Evolutionary conservation across 1,140 invertebrate species (phyloP), one percentile per base, ranked within the genome.

Genomic region (Aphaenogaster ashmeadi): DNA sequence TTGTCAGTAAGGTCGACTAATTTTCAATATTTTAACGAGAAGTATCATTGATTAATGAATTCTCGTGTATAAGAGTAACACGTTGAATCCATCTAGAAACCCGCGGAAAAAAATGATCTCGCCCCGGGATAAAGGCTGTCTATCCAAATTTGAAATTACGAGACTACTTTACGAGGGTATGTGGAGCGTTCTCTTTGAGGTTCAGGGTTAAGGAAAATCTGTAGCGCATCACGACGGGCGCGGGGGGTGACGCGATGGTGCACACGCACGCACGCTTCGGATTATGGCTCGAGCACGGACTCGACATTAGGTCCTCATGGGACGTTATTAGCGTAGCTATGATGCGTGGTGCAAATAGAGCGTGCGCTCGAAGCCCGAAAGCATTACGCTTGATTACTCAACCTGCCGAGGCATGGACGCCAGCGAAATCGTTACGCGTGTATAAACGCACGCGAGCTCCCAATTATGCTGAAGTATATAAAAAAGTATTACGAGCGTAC

Each of bases 321-420:
- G 94, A 94, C 92, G 87, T 94, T 94, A 95, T 95, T 95, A 95
- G 91, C 92, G 94, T 93, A 91, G 92, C 92, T 94, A 94, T 93
- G 92, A 94, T 93, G 91, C 93, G 86, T 93, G 91, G 93, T 89
- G 90, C 92, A 94, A 94, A 94, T 93, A 93, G 90, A 93, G 89
- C 92, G 91, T 62, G 90, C 8, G 91, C 92, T 92, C 91, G 91
- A 94, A 93, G 92, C 92, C 92, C 93, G 88, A 93, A 93, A 93
- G 93, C 92, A 95, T 95, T 94, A 95, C 88, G 92, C 89, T 94
- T 94, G 93, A 95, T 95, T 94, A 94, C 91, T 89, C 91, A 92
- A 92, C 91, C 87, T 92, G 89, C 90, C 91, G 87, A 90, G 81
- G 86, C 90, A 91, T 92, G 88, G 89, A 91, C 89, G 27, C 27